Percentiles rank a stretch among this genome's conserved stretches.
phyloP scores from a whole-genome alignment of 35 echinoderm and acorn worm genomes.

The Apostichopus japonicus region DNA sequence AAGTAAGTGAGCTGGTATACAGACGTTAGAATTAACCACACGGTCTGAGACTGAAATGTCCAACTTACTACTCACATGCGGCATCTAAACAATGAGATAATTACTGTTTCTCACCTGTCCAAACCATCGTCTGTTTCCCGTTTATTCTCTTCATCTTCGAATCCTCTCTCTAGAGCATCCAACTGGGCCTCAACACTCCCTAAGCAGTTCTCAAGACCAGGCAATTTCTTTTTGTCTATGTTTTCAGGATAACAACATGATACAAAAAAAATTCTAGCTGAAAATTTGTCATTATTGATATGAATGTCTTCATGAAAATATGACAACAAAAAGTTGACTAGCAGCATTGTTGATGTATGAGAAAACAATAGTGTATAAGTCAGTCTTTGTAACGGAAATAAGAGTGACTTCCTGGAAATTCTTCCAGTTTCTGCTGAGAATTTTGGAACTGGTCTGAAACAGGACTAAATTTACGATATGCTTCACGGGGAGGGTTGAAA shows the following conservation, averaged over 20 bases:
- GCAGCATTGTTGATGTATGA: not conserved
- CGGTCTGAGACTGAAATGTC: too few relatives aligned
- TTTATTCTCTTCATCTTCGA: not conserved
- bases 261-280: not conserved
- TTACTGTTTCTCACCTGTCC: constrained; percentile 1
- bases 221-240: constrained; percentile 37
- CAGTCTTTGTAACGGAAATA: too few relatives aligned
- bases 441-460: too few relatives aligned
- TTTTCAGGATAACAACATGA: not conserved
- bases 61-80: not conserved
- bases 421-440: too few relatives aligned
- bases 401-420: too few relatives aligned
- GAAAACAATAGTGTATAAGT: too few relatives aligned
- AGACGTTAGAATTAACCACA: too few relatives aligned
- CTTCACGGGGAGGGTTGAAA: too few relatives aligned
- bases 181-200: constrained; percentile 32
- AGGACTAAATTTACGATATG: too few relatives aligned
- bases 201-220: constrained; percentile 42
- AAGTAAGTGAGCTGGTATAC: too few relatives aligned
- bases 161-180: not conserved
- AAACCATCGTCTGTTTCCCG: constrained; percentile 1
- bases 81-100: not conserved
- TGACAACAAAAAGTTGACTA: not conserved
- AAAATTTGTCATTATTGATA: not conserved
- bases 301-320: not conserved